Percentiles rank a stretch among this genome's conserved stretches.
phyloP scores from a whole-genome alignment of 1,140 invertebrate genomes.

The Microplitis demolitor region DNA sequence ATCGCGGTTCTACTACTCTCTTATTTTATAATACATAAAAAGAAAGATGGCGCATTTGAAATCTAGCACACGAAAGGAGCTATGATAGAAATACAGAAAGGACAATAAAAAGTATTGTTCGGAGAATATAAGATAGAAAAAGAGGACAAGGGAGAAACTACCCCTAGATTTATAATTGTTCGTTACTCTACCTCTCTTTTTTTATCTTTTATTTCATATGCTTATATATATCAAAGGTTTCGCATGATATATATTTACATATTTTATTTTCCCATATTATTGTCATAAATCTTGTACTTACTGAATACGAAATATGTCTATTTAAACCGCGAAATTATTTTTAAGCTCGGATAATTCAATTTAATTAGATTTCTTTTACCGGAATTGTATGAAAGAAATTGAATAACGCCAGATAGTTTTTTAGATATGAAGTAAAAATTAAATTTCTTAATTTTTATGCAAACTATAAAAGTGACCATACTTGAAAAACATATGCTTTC shows the following conservation, averaged over 20 bases:
- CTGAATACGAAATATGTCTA: too few species aligned
- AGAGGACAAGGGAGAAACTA: background rate
- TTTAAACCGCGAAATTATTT: too few species aligned
- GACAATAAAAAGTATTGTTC: slow-evolving; percentile 25
- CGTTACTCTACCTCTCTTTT: slow-evolving; percentile 21
- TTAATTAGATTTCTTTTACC: too few species aligned
- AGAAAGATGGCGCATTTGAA: background rate
- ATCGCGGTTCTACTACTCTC: slow-evolving; percentile 12
- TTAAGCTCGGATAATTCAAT: too few species aligned
- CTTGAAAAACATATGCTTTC: too few species aligned
- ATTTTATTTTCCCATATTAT: background rate
- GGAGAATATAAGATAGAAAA: background rate
- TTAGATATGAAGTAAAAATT: too few species aligned
- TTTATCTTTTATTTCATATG: background rate
- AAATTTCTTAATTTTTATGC: too few species aligned
- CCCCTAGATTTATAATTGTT: slow-evolving; percentile 29
- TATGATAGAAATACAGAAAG: slow-evolving; percentile 19
- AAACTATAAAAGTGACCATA: too few species aligned
- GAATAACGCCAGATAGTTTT: too few species aligned
- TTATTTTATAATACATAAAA: background rate
- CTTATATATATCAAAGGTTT: background rate
- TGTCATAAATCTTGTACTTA: too few species aligned
- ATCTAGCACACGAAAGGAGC: slow-evolving; percentile 14
- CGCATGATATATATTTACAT: background rate
- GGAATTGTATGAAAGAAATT: background rate